Evolutionary conservation across 1,140 invertebrate species (phyloP).

Genomic region (Drosophila mayri): DNA sequence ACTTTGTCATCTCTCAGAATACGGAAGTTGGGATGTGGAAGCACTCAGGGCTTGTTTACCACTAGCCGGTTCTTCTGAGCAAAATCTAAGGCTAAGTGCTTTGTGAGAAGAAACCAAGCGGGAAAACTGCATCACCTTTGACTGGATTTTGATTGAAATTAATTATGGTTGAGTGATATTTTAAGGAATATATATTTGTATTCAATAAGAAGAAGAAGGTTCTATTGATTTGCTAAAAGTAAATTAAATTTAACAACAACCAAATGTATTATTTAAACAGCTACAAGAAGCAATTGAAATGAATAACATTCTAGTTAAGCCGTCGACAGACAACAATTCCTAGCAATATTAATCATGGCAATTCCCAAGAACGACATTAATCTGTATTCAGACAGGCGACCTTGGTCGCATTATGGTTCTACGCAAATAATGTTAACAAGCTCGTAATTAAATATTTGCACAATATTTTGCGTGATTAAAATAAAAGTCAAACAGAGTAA

Average conservation of each 20-base stretch:
- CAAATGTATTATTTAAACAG: neutral
- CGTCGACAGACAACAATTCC: neutral
- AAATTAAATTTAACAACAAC: neutral
- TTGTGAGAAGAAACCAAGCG: conserved; percentile 20
- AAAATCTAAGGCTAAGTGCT: conserved; percentile 23
- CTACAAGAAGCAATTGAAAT: neutral
- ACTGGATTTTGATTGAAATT: conserved; percentile 8
- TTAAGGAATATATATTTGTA: neutral
- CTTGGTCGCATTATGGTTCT: conserved; percentile 51
- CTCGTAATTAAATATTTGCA: conserved; percentile 78
- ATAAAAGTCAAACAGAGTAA: conserved; percentile 65
- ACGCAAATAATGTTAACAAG: conserved; percentile 78
- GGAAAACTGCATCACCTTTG: conserved; percentile 15
- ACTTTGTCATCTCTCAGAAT: conserved; percentile 54
- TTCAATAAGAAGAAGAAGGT: neutral
- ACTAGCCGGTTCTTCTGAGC: conserved; percentile 5
- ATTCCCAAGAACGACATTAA: conserved; percentile 31
- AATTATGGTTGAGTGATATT: neutral
- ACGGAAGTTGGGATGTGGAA: conserved; percentile 41
- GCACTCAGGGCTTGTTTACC: conserved; percentile 26
- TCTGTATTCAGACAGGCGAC: conserved; percentile 45
- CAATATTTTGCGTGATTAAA: conserved; percentile 79
- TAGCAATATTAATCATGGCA: conserved; percentile 3
- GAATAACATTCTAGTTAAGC: neutral
- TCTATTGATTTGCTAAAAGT: neutral